phyloP scores from a whole-genome alignment of 2,888 invertebrate genomes.

The Argyresthia goedartella region DNA sequence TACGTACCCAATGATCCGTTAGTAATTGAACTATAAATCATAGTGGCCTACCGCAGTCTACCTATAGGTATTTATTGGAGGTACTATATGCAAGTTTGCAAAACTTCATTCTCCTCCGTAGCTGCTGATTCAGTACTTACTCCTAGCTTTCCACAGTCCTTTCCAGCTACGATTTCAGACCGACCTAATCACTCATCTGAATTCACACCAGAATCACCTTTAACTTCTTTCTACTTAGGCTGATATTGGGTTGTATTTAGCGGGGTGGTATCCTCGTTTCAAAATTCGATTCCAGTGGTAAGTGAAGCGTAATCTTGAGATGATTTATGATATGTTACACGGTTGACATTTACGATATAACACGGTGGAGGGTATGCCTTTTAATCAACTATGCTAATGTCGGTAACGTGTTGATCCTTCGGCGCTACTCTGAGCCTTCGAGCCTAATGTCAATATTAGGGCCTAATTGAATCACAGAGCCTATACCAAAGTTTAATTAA shows the following conservation, averaged over 20 bases:
- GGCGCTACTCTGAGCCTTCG: slow-evolving; percentile 33
- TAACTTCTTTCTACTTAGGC: background rate
- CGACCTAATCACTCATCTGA: background rate
- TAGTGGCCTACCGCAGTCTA: slow-evolving; percentile 23
- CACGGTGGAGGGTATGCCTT: slow-evolving; percentile 54
- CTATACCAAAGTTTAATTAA: slow-evolving; percentile 50
- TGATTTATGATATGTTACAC: slow-evolving; percentile 66
- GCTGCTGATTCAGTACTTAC: slow-evolving; percentile 57
- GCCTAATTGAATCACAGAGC: slow-evolving; percentile 57
- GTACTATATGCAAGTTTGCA: slow-evolving; percentile 41
- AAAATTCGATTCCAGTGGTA: slow-evolving; percentile 21
- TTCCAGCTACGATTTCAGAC: background rate
- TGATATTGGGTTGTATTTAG: background rate
- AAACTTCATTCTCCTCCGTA: slow-evolving; percentile 36
- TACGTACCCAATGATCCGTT: slow-evolving; percentile 22
- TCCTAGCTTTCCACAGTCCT: slow-evolving; percentile 31
- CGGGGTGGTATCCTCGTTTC: background rate
- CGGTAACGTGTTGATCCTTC: slow-evolving; percentile 51
- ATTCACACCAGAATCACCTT: background rate
- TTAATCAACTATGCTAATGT: slow-evolving; percentile 69
- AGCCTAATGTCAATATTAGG: slow-evolving; percentile 56
- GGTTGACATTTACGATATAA: slow-evolving; percentile 67
- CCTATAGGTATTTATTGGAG: too few species aligned
- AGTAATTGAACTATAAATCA: slow-evolving; percentile 65
- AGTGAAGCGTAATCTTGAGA: slow-evolving; percentile 63